Conservation (phyloP, 2,888 invertebrate genomes). For the Drosophila dives region DNA sequence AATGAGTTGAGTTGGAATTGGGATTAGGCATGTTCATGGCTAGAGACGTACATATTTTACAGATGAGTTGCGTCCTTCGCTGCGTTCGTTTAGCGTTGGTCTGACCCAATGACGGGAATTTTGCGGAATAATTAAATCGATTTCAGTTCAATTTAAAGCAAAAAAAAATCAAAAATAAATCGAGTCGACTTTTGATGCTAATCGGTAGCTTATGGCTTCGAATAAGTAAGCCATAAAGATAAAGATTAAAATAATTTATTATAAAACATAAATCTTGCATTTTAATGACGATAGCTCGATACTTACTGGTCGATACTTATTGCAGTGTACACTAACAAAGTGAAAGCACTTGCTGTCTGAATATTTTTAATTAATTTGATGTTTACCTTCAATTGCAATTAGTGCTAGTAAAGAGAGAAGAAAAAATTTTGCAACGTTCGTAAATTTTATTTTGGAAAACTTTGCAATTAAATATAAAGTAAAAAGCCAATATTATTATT, state of each 20-base stretch:
- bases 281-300: background rate
- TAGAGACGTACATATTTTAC: slow-evolving; percentile 27
- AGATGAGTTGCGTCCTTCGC: slow-evolving; percentile 39
- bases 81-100: slow-evolving; percentile 36
- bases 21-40: slow-evolving; percentile 47
- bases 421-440: background rate
- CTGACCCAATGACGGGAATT: slow-evolving; percentile 59
- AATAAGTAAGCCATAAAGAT: too few species aligned
- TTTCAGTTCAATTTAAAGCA: background rate
- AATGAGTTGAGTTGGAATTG: slow-evolving; percentile 40
- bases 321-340: slow-evolving; percentile 5
- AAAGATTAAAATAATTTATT: background rate
- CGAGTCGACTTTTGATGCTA: background rate
- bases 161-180: too few species aligned
- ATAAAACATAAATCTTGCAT: background rate
- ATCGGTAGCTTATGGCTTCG: background rate
- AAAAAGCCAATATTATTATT: background rate
- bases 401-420: background rate
- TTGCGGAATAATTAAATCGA: background rate
- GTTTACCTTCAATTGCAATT: background rate
- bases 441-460: background rate
- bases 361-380: background rate
- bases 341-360: background rate
- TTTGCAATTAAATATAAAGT: background rate
- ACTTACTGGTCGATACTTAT: too few species aligned